Conservation (phyloP, 2,113 vertebrate genomes). For the Xerus inauris region DNA sequence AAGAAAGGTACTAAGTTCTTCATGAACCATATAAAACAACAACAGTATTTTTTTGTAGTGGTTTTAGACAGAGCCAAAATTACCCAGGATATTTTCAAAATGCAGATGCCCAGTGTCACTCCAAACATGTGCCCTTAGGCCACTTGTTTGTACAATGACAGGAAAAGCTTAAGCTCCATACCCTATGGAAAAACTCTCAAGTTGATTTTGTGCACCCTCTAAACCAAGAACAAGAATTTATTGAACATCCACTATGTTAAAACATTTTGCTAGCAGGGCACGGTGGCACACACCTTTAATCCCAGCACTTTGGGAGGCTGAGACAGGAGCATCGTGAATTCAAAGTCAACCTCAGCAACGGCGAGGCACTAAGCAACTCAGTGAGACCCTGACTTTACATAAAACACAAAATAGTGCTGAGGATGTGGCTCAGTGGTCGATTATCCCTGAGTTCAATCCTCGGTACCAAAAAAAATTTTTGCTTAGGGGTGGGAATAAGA, state of each 20-base stretch:
- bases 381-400: too few relatives aligned
- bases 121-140: background rate
- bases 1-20: background rate
- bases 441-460: too few relatives aligned
- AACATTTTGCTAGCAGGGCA: background rate
- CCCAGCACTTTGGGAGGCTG: too few relatives aligned
- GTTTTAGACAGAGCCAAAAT: background rate
- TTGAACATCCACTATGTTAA: background rate
- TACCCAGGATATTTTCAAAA: background rate
- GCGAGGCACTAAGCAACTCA: too few relatives aligned
- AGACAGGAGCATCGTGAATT: too few relatives aligned
- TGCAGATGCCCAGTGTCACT: background rate
- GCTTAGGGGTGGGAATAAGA: background rate
- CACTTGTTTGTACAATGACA: background rate
- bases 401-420: too few relatives aligned
- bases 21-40: background rate
- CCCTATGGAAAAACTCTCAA: background rate
- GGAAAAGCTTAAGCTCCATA: background rate
- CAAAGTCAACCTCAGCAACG: too few relatives aligned
- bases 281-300: too few relatives aligned
- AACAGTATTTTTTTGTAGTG: background rate
- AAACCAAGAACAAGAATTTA: background rate
- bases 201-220: background rate
- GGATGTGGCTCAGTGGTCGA: too few relatives aligned
- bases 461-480: too few relatives aligned